These are phyloP conservation scores for Hypotaenidia okinawae DNA, from an alignment of 2,797 vertebrate species.

Conservation along the genomic window DNA sequence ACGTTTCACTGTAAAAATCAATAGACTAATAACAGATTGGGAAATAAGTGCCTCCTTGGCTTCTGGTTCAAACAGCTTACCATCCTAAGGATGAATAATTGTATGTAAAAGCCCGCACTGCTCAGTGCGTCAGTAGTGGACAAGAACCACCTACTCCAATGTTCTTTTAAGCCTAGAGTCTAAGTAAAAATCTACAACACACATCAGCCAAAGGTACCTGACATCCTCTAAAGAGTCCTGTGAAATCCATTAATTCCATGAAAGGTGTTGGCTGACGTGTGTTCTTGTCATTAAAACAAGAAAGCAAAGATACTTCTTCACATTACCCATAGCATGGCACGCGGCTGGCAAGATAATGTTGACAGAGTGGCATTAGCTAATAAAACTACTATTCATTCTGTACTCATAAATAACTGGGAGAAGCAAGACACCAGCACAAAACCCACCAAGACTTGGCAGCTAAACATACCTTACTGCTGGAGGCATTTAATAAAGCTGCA, in stretches of 20 bases:
- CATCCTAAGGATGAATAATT: background rate
- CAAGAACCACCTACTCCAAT: background rate
- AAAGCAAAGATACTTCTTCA: background rate
- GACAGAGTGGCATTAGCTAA: background rate
- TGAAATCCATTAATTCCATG: background rate
- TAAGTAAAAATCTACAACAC: background rate
- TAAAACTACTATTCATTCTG: background rate
- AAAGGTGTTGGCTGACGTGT: background rate
- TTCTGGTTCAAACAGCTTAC: background rate
- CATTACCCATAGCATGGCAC: accelerated
- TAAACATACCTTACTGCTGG: constrained; percentile 87
- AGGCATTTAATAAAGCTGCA: constrained; percentile 88
- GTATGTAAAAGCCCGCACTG: background rate
- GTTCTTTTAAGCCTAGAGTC: background rate
- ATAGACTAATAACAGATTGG: background rate
- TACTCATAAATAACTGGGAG: background rate
- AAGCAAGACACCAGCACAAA: background rate
- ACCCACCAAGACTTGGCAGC: background rate
- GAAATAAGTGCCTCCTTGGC: background rate
- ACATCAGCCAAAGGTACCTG: background rate
- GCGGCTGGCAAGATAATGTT: background rate
- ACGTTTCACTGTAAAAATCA: background rate
- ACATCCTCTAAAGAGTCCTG: background rate
- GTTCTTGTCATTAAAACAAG: background rate
- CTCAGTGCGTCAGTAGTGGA: background rate